Evolutionary conservation across 2,888 invertebrate species (phyloP).

Genomic region (Hartigia nigra): DNA sequence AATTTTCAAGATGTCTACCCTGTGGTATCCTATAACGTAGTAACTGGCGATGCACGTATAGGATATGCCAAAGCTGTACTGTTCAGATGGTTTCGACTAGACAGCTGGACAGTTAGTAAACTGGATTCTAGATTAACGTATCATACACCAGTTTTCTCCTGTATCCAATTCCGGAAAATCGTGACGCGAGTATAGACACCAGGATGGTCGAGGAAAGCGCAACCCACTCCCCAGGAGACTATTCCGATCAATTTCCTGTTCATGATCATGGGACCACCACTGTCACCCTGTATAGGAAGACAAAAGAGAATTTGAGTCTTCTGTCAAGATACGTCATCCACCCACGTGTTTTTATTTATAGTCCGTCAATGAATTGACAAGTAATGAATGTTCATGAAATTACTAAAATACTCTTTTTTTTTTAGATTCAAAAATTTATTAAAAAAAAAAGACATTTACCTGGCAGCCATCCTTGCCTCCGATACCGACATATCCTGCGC

Average conservation of each 20-base stretch:
- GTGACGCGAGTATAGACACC: slow-evolving; percentile 71
- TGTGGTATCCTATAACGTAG: background rate
- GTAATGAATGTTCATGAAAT: no score
- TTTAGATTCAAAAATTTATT: background rate
- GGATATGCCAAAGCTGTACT: background rate
- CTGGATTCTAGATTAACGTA: background rate
- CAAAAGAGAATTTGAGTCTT: background rate
- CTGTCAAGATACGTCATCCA: background rate
- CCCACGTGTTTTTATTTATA: no score
- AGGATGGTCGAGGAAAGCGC: slow-evolving; percentile 68
- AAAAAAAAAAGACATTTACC: slow-evolving; percentile 57
- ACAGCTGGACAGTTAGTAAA: background rate
- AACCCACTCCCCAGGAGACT: slow-evolving; percentile 72
- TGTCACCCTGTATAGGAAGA: slow-evolving; percentile 67
- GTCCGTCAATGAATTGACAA: no score
- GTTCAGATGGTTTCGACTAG: background rate
- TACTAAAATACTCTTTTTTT: background rate
- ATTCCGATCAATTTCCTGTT: slow-evolving; percentile 67
- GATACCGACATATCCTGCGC: slow-evolving; percentile 71
- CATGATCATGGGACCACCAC: slow-evolving; percentile 72
- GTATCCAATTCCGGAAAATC: slow-evolving; percentile 63
- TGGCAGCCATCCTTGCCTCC: slow-evolving; percentile 72
- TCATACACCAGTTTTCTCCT: slow-evolving; percentile 50
- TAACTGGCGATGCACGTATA: background rate
- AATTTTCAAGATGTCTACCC: background rate